phyloP scores from a whole-genome alignment of 2,113 vertebrate species.

The Cyanoliseus patagonus region DNA sequence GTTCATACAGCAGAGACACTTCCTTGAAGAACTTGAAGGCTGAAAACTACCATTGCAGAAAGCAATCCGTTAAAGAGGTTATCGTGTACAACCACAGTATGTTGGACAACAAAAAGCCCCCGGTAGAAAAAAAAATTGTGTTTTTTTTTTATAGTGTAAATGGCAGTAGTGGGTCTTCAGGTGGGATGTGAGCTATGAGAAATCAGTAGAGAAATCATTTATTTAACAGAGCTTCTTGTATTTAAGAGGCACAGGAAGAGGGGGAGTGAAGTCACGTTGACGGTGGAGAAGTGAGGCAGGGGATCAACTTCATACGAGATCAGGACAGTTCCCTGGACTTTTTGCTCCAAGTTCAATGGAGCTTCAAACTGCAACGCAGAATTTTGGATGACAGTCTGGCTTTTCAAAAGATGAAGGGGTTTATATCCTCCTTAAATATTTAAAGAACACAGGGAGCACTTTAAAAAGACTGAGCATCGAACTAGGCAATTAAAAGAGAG shows the following conservation, averaged over 20 bases:
- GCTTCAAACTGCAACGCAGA: background rate
- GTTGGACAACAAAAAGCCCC: background rate
- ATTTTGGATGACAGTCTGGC: background rate
- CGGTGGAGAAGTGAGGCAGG: background rate
- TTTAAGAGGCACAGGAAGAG: background rate
- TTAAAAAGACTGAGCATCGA: constrained; percentile 8
- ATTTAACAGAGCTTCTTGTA: background rate
- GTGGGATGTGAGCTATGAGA: background rate
- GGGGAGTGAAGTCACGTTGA: fast-evolving
- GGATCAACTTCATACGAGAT: background rate
- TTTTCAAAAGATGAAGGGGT: constrained; percentile 14
- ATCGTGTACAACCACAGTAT: background rate
- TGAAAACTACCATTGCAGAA: background rate
- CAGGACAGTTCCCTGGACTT: background rate
- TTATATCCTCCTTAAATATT: constrained; percentile 43
- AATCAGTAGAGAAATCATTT: background rate
- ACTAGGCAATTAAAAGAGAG: constrained; percentile 38
- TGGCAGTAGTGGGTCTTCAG: background rate
- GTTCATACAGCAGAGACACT: background rate
- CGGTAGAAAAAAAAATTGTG: background rate
- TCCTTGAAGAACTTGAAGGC: background rate
- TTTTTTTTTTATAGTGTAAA: background rate
- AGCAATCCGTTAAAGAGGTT: background rate
- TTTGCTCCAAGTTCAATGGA: constrained; percentile 17
- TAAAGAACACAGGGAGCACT: constrained; percentile 9